A percentile compares a stretch with the other conserved stretches of the same genome.
phyloP scores from a whole-genome alignment of 2,797 vertebrate species.

The Peromyscus eremicus region DNA sequence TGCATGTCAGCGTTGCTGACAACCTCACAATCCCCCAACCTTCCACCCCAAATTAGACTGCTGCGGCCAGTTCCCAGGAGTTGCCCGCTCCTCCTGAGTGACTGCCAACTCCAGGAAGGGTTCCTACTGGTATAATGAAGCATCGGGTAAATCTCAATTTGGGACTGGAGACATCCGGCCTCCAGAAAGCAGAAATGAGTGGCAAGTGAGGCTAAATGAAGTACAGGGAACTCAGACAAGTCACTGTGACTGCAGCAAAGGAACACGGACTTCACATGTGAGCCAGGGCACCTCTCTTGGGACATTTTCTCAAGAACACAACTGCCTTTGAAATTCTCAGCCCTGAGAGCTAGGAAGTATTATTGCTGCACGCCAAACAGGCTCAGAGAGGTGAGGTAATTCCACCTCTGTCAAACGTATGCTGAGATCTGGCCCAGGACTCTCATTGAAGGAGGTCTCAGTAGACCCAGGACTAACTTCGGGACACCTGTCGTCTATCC shows the following conservation, averaged over 20 bases:
- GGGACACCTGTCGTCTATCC: not conserved
- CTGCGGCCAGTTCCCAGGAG: not conserved
- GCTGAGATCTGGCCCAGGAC: not conserved
- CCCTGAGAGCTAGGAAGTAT: not conserved
- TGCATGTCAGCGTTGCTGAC: not conserved
- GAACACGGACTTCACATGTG: accelerated
- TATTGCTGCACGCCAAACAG: not conserved
- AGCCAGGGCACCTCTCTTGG: not conserved
- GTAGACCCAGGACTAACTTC: not conserved
- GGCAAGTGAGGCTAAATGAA: not conserved
- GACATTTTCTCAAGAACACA: not conserved
- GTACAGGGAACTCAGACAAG: accelerated
- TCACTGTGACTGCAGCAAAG: not conserved
- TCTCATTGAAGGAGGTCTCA: not conserved
- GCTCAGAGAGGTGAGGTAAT: not conserved
- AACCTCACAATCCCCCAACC: not conserved
- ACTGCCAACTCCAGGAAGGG: not conserved
- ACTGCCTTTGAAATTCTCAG: not conserved
- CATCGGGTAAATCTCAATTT: not conserved
- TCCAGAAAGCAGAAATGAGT: not conserved
- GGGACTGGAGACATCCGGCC: not conserved
- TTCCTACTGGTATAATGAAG: not conserved
- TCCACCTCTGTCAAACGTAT: not conserved
- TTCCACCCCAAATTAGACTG: not conserved
- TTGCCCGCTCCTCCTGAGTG: not conserved